Conservation (phyloP, 2,888 invertebrate species). For the Metellina segmentata region DNA sequence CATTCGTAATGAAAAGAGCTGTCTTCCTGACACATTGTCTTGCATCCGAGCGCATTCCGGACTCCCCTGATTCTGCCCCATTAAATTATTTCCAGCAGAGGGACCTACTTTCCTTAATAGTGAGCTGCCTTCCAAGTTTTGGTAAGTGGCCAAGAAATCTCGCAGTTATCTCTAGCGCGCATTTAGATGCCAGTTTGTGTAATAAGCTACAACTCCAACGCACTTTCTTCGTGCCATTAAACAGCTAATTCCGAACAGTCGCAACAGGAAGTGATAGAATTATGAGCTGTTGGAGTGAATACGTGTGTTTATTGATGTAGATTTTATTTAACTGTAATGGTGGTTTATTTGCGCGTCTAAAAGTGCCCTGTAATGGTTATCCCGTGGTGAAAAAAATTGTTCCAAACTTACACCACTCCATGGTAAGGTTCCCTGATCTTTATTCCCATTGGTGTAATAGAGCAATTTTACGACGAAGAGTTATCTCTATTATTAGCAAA, state of each 20-base stretch:
- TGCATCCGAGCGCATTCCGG: neutral
- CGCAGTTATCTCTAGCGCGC: slow-evolving; percentile 7
- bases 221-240: slow-evolving; percentile 25
- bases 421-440: no score
- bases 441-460: no score
- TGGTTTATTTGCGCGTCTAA: no score
- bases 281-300: neutral
- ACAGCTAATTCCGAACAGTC: slow-evolving; percentile 23
- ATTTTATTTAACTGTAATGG: no score
- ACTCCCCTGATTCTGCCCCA: slow-evolving; percentile 23
- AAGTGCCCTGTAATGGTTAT: no score
- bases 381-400: no score
- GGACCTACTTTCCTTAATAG: slow-evolving; percentile 6
- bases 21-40: neutral
- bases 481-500: no score
- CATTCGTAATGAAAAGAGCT: neutral
- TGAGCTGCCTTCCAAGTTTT: slow-evolving; percentile 1
- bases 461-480: no score
- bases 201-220: slow-evolving; percentile 22
- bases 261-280: neutral
- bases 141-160: slow-evolving; percentile 37
- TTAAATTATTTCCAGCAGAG: slow-evolving; percentile 25
- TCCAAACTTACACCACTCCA: no score
- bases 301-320: neutral
- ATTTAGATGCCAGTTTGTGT: slow-evolving; percentile 15